A percentile compares a stretch with the other conserved stretches of the same genome.
phyloP scores from a whole-genome alignment of 2,113 vertebrate species.

The Tupaia tana region DNA sequence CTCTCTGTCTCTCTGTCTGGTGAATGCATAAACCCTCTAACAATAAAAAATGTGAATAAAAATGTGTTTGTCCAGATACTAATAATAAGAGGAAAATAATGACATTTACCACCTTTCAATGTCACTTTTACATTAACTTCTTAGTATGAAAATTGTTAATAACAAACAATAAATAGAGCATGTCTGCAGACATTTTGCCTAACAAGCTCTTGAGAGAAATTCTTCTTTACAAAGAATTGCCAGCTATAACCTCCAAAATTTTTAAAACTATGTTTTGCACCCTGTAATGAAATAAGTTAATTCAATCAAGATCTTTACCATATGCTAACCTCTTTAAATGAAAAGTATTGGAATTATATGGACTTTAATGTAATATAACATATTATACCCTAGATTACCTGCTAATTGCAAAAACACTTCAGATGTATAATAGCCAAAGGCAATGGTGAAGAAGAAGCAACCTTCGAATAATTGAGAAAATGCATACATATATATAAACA shows the following conservation, averaged over 20 bases:
- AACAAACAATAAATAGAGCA: neutral
- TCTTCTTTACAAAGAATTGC: conserved; percentile 27
- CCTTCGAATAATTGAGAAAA: neutral
- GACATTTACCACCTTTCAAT: neutral
- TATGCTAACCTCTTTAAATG: neutral
- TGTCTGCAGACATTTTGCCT: neutral
- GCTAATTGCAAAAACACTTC: neutral
- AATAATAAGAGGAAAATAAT: neutral
- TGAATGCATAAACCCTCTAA: too few relatives aligned
- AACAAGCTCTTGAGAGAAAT: neutral
- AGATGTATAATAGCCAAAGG: neutral
- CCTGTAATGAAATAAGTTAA: neutral
- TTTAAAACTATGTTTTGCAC: neutral
- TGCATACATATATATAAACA: neutral
- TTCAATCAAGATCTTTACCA: neutral
- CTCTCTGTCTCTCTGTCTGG: too few relatives aligned
- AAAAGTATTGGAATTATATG: neutral
- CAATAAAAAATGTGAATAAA: neutral
- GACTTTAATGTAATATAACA: neutral
- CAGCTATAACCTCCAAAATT: conserved; percentile 20
- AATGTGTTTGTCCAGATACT: neutral
- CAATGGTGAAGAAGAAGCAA: neutral
- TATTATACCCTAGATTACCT: neutral
- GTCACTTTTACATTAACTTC: neutral
- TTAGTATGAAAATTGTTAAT: neutral